These are phyloP conservation scores for Melitaea athalia DNA, from an alignment of 2,888 invertebrate species.

Conservation along the genomic window DNA sequence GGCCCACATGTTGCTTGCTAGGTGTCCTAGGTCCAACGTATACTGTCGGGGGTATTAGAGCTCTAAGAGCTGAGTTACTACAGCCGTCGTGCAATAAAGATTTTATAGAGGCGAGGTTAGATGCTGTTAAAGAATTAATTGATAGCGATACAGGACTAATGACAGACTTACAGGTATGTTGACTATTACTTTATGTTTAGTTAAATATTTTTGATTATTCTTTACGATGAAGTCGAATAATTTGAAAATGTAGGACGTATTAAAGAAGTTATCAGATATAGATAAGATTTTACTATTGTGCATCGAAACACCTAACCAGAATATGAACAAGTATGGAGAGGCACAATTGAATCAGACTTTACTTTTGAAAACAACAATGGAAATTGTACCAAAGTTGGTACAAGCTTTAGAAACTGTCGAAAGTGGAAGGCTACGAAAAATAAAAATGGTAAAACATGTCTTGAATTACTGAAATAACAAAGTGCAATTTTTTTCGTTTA, in stretches of 20 bases:
- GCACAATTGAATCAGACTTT: conserved; percentile 90
- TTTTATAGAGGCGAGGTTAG: conserved; percentile 86
- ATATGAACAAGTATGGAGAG: conserved; percentile 83
- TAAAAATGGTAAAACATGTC: conserved; percentile 77
- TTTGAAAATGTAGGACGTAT: conserved; percentile 71
- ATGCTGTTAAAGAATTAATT: conserved; percentile 89
- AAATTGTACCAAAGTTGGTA: conserved; percentile 85
- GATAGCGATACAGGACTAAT: conserved; percentile 85
- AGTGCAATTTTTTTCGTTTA: background rate
- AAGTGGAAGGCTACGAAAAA: conserved; percentile 80
- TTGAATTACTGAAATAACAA: background rate
- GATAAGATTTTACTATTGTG: conserved; percentile 87
- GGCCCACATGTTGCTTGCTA: conserved; percentile 69
- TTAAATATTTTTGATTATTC: background rate
- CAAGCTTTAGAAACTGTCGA: conserved; percentile 79
- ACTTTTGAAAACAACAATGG: conserved; percentile 89
- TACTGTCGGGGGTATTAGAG: conserved; percentile 86
- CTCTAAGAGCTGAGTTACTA: conserved; percentile 90
- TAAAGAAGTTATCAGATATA: conserved; percentile 88
- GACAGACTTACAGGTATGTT: conserved; percentile 82
- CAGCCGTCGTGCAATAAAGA: conserved; percentile 88
- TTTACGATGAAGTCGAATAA: background rate
- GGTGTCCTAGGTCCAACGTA: conserved; percentile 73
- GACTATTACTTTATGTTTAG: background rate
- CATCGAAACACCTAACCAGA: conserved; percentile 73